Conservation (phyloP, 2,888 invertebrate species). For the Abscondita cerata region DNA sequence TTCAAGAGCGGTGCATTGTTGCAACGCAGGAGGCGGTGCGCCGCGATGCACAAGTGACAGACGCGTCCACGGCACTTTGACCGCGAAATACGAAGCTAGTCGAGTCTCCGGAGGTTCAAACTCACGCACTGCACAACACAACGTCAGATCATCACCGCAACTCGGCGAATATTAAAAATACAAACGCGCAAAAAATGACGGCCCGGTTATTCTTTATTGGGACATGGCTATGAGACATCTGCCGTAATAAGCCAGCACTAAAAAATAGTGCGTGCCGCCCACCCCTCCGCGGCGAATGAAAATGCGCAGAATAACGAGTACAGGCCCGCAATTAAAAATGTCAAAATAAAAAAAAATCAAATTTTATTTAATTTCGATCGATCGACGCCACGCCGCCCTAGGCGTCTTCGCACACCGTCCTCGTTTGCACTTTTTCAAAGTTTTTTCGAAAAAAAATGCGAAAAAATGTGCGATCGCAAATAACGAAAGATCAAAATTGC, state of each 20-base stretch:
- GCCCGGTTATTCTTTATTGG: slow-evolving; percentile 60
- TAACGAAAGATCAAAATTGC: slow-evolving; percentile 68
- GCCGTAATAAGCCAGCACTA: slow-evolving; percentile 70
- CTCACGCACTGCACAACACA: slow-evolving; percentile 39
- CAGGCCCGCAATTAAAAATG: slow-evolving; percentile 66
- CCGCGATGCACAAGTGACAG: slow-evolving; percentile 43
- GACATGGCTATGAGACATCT: slow-evolving; percentile 68
- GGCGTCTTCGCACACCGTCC: slow-evolving; percentile 61
- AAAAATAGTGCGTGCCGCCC: slow-evolving; percentile 69
- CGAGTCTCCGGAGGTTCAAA: slow-evolving; percentile 40
- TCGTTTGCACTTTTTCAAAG: slow-evolving; percentile 53
- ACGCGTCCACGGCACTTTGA: slow-evolving; percentile 48
- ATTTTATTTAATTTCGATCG: slow-evolving; percentile 41
- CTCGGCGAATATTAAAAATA: slow-evolving; percentile 59
- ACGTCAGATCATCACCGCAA: slow-evolving; percentile 55
- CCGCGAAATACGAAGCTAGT: slow-evolving; percentile 52
- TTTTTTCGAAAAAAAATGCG: slow-evolving; percentile 26
- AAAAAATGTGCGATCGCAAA: slow-evolving; percentile 38
- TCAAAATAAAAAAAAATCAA: slow-evolving; percentile 60
- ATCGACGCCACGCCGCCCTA: slow-evolving; percentile 13
- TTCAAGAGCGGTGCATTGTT: slow-evolving; percentile 39
- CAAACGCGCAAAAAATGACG: slow-evolving; percentile 60
- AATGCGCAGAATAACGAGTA: slow-evolving; percentile 67
- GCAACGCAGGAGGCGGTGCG: slow-evolving; percentile 41
- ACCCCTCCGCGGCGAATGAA: slow-evolving; percentile 61